Percentiles rank a stretch among this genome's conserved stretches.
phyloP scores from a whole-genome alignment of 1,140 invertebrate species.

The Acromyrmex echinatior region DNA sequence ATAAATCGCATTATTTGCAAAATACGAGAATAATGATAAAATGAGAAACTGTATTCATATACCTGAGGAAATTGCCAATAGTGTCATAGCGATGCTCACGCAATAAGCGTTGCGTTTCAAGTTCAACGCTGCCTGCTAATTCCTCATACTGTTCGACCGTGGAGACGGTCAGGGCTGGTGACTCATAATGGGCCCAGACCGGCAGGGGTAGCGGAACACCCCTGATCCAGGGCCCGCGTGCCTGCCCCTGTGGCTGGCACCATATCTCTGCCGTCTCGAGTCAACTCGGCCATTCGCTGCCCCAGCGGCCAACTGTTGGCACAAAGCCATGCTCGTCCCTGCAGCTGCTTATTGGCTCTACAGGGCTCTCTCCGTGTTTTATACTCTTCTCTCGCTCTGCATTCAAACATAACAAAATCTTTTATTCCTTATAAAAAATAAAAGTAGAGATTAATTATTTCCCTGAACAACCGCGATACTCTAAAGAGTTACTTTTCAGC shows the following conservation, averaged over 20 bases:
- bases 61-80: constrained; percentile 93
- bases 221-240: constrained; percentile 86
- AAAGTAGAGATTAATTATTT: not conserved
- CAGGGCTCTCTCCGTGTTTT: constrained; percentile 87
- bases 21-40: not conserved
- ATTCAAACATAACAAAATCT: constrained; percentile 6
- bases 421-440: not conserved
- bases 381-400: constrained; percentile 87
- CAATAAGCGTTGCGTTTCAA: constrained; percentile 91
- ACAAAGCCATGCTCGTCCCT: constrained; percentile 89
- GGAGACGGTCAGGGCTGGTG: constrained; percentile 86
- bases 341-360: constrained; percentile 88
- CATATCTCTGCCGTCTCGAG: constrained; percentile 90
- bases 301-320: constrained; percentile 94
- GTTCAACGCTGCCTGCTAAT: constrained; percentile 92
- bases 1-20: not conserved
- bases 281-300: constrained; percentile 97
- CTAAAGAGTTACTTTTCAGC: not conserved
- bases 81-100: constrained; percentile 95
- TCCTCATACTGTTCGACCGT: constrained; percentile 92
- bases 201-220: constrained; percentile 86
- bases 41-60: constrained; percentile 11
- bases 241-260: constrained; percentile 87
- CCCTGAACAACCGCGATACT: not conserved
- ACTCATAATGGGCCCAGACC: constrained; percentile 86